Conservation (phyloP, 2,888 invertebrate genomes). For the Chrysolina haemoptera region DNA sequence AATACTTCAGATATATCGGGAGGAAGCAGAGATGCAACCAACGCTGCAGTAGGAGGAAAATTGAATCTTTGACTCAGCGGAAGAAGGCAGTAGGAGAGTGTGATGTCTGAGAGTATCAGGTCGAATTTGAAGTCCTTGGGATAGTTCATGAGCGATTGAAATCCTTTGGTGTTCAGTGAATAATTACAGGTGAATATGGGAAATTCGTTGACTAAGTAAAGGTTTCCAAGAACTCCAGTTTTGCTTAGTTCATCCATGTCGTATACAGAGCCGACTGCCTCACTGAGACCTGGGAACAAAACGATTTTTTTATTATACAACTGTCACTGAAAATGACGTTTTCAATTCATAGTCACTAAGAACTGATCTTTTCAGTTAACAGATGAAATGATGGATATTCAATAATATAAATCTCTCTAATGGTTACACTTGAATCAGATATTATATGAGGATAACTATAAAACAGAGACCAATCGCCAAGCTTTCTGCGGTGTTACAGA, state of each 20-base stretch:
- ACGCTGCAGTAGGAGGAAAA: slow-evolving; percentile 51
- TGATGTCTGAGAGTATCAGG: slow-evolving; percentile 58
- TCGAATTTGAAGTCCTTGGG: slow-evolving; percentile 60
- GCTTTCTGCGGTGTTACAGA: too few relatives aligned
- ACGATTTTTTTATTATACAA: too few relatives aligned
- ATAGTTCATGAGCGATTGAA: slow-evolving; percentile 54
- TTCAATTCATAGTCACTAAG: too few relatives aligned
- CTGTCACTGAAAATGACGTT: too few relatives aligned
- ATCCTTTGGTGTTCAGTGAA: slow-evolving; percentile 48
- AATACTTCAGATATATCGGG: neutral
- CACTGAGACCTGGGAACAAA: neutral
- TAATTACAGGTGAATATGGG: neutral
- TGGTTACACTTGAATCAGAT: too few relatives aligned
- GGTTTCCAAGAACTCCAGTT: neutral
- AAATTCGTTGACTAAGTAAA: neutral
- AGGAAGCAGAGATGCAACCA: neutral
- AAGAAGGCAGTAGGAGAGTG: slow-evolving; percentile 53
- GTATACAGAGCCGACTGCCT: neutral
- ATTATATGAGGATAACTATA: too few relatives aligned
- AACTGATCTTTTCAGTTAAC: too few relatives aligned
- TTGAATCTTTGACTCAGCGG: slow-evolving; percentile 60
- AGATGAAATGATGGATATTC: too few relatives aligned
- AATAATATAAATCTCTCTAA: too few relatives aligned
- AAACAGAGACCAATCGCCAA: too few relatives aligned
- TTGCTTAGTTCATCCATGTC: neutral